A percentile compares a stretch with the other conserved stretches of the same genome.
Conservation (phyloP, 1,140 invertebrate genomes). For the Dolichoris vasculosae region DNA sequence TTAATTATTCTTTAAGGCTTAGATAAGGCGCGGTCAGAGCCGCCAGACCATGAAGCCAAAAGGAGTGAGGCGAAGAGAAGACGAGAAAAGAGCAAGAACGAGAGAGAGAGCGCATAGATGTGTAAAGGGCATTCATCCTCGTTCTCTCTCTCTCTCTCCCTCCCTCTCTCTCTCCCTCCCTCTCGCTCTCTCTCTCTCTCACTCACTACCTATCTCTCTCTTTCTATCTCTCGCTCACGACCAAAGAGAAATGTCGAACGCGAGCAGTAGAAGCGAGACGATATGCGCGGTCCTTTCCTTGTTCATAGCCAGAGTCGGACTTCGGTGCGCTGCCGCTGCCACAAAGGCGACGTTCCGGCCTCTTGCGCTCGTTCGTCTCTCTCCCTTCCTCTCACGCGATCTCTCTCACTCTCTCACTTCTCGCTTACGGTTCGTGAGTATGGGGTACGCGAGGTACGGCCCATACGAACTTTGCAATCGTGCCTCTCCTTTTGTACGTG, state of each 20-base stretch:
- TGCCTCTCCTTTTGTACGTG: neutral
- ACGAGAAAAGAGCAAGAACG: neutral
- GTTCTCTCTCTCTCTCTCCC: constrained; percentile 9
- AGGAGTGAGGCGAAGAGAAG: constrained; percentile 54
- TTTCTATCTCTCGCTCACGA: constrained; percentile 27
- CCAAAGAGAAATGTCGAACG: constrained; percentile 36
- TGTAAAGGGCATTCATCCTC: constrained; percentile 7
- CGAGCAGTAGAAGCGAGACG: constrained; percentile 14
- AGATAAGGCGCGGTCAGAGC: constrained; percentile 66
- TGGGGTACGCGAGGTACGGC: constrained; percentile 11
- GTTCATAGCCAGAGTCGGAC: neutral
- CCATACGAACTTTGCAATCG: neutral
- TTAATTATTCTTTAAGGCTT: constrained; percentile 54
- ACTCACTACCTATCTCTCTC: constrained; percentile 37
- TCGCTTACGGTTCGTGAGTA: constrained; percentile 40
- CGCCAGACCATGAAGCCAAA: constrained; percentile 68
- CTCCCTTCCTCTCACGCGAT: neutral
- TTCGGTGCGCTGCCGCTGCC: constrained; percentile 42
- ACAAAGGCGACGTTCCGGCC: constrained; percentile 60
- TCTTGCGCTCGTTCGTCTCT: constrained; percentile 53
- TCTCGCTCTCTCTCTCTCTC: constrained; percentile 47
- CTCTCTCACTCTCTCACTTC: no score
- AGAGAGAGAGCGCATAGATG: neutral
- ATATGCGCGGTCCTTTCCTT: constrained; percentile 23
- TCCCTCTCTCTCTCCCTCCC: no score